Evolutionary conservation across 2,888 invertebrate species (phyloP), one percentile per base, ranked within the genome.

Genomic region (Lypha dubia): DNA sequence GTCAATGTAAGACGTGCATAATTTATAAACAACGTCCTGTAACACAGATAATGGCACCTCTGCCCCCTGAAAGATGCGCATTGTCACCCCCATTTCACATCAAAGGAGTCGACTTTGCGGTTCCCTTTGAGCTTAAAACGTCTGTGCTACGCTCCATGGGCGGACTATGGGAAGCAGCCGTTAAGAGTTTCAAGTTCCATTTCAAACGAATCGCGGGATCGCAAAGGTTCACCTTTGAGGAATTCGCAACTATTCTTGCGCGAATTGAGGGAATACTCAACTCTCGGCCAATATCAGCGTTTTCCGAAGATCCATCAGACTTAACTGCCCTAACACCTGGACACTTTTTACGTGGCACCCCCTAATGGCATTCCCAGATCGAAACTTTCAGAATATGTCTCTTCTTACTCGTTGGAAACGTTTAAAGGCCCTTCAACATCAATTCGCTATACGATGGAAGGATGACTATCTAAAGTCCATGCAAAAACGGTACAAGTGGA

Each of bases 71-170:
- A 6, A 6, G 32, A 32, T 32, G 5, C 32, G 7, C 7, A 32
- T 32, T 32, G 32, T 32, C 32, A 32, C 7, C 7, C 5, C 32
- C 32, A 32, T 32, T 32, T 32, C 32, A 32, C 7, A 32, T 7
- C 7, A 32, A 3, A 3, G 32, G 32, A n/a, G n/a, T n/a, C n/a
- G 5, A 32, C 7, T 32, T 32, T 32, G 32, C 32, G 7, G 32
- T 53, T 1, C 68, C 68, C 2, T 53, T 53, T 22, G 53, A 53
- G 2, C 11, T 70, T 1, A 70, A 70, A 70, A 53, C 38, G 15
- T 70, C 68, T 5, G 22, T 7, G 7, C 32, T 32, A 6, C 32
- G 32, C 7, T 7, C 3, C n/a, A n/a, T n/a, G n/a, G n/a, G n/a
- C n/a, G n/a, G n/a, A n/a, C n/a, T 32, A 32, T 32, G 32, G 7